Evolutionary conservation across 1,140 invertebrate species (phyloP).

Genomic region (Macrotrachela quadricornifera): DNA sequence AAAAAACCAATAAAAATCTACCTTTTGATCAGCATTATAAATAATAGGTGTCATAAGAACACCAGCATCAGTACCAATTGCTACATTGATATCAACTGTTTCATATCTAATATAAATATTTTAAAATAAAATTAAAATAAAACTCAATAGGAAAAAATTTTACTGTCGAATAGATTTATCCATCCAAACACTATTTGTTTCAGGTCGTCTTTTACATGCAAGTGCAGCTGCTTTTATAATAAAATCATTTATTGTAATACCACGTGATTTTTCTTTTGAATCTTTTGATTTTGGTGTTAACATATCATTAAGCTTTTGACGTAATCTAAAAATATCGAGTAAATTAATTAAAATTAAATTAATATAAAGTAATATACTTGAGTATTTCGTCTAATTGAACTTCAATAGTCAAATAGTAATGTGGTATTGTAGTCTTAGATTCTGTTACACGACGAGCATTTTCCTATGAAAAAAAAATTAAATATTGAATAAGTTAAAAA

Average conservation of each 20-base stretch:
- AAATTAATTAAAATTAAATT: no score
- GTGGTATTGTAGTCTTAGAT: constrained; percentile 79
- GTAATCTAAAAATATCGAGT: constrained; percentile 30
- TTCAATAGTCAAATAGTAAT: constrained; percentile 79
- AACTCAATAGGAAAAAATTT: no score
- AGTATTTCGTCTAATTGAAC: constrained; percentile 56
- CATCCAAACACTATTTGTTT: constrained; percentile 85
- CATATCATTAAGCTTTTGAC: constrained; percentile 47
- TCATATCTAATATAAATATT: constrained; percentile 27
- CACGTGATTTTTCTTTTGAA: constrained; percentile 49
- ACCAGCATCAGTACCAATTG: constrained; percentile 2
- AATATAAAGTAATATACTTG: constrained; percentile 14
- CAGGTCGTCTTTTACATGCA: constrained; percentile 72
- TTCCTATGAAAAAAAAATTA: not conserved
- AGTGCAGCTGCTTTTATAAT: constrained; percentile 82
- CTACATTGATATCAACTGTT: constrained; percentile 77
- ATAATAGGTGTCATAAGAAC: constrained; percentile 5
- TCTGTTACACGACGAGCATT: constrained; percentile 66
- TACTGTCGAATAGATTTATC: constrained; percentile 79
- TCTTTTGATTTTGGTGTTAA: constrained; percentile 32
- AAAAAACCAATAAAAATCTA: not conserved
- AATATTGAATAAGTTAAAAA: not conserved
- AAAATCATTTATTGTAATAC: constrained; percentile 80
- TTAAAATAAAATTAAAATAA: not conserved
- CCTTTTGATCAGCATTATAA: constrained; percentile 4